Evolutionary conservation across 2,113 vertebrate species (phyloP), one percentile per base, ranked within the genome.

Genomic region (Macquaria australasica): DNA sequence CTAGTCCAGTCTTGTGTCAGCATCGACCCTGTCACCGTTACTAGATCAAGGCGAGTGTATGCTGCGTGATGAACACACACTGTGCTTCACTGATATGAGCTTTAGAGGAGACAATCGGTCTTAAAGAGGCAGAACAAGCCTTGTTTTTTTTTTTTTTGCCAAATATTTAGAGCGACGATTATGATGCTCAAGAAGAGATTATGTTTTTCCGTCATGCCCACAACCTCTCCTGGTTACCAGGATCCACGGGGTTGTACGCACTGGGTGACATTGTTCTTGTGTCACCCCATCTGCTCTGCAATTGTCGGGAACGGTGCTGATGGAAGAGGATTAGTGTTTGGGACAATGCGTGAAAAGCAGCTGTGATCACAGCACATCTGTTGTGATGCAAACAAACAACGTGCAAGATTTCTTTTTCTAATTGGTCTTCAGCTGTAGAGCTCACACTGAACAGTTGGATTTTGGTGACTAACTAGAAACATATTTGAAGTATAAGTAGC

Each of bases 291-390:
- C 85, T 84, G 85, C 56, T 62, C 62, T 5, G 3, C 6, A 3
- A 34, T 37, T 50, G 68, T 53, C 7, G 25, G 25, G 31, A 21
- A 67, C 58, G 45, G 50, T 12, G 73, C 70, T 60, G 70, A 71
- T 8, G 12, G 55, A 68, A 48, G 74, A 59, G 84, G 89, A 89
- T 91, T 89, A 87, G 76, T 16, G 73, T 73, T 87, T 14, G 8
- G 62, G 51, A 80, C 80, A 77, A 89, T 79, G 91, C 84, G 88
- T 73, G 79, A 81, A 88, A 76, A 87, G 77, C 85, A 77, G 82
- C 84, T 66, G 79, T 23, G 82, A 82, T 73, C 39, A 21, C 77
- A 59, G 68, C 62, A 79, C 79, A 64, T 87, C 75, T 84, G 81
- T 53, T 84, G 81, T 53, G 71, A 82, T 69, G 74, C 59, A 75